These are phyloP conservation scores for Nansenia antarctica DNA, from an alignment of 2,113 vertebrate species.

Conservation along the genomic window DNA sequence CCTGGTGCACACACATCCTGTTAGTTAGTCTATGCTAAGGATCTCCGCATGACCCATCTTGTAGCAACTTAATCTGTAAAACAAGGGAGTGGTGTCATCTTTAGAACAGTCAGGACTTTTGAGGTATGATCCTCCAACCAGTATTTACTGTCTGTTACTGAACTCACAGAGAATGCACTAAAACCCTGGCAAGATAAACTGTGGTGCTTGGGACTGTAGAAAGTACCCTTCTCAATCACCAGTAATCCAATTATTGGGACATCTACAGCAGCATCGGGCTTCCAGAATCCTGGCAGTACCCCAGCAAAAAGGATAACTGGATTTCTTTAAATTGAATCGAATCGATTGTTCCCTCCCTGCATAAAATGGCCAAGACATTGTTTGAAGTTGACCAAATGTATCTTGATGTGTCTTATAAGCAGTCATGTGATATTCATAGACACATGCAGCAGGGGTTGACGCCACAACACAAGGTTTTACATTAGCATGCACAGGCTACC, in stretches of 20 bases:
- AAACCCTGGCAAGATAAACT: conserved; percentile 37
- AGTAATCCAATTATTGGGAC: conserved; percentile 68
- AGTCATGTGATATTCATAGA: background rate
- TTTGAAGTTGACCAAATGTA: conserved; percentile 27
- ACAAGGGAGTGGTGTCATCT: background rate
- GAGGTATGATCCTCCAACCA: conserved; percentile 3
- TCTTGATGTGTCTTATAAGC: background rate
- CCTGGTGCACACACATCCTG: conserved; percentile 11
- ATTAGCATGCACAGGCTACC: conserved; percentile 47
- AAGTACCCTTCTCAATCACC: conserved; percentile 60
- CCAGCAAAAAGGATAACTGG: conserved; percentile 39
- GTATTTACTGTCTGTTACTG: conserved; percentile 18
- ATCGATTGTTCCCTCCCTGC: conserved; percentile 43
- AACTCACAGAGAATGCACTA: conserved; percentile 25
- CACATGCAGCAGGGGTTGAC: background rate
- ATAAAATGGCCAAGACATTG: conserved; percentile 30
- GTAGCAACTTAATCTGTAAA: background rate
- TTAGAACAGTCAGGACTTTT: background rate
- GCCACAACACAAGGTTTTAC: conserved; percentile 5
- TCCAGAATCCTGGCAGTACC: conserved; percentile 52
- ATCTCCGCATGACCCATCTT: conserved; percentile 9
- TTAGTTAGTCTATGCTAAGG: conserved; percentile 20
- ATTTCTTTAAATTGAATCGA: conserved; percentile 47
- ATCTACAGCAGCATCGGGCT: conserved; percentile 51
- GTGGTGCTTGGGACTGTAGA: conserved; percentile 27